Evolutionary conservation across 2,797 vertebrate genomes (phyloP), one percentile per base, ranked within the genome.

Genomic region (Petrocephalus schoutedeni): DNA sequence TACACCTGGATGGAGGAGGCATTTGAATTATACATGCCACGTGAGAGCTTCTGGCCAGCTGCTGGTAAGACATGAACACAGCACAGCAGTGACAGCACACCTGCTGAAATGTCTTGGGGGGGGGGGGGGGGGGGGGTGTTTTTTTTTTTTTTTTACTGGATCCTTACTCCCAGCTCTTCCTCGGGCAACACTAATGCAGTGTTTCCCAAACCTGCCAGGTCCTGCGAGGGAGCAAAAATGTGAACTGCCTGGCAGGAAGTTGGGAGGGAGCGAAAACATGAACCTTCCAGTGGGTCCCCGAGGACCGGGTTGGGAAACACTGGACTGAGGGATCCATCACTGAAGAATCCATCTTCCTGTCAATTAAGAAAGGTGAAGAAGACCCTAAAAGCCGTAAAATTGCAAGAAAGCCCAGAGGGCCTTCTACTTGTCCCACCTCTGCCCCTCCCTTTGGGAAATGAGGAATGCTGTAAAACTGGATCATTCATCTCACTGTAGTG

Each of bases 401-500:
- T 89, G 88, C 59, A 89, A 87, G 89, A 87, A 87, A 90, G 88
- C 90, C 89, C 89, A 32, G n/a, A 86, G 89, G 91, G 92, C 90
- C 90, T 92, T 90, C 85, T 93, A 89, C 91, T 90, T 84, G 90
- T 90, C 41, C 88, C 86, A 88, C 90, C 89, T 90, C 90, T 89
- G 90, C 91, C 91, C 90, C 91, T 87, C 89, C 91, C 88, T 23
- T 10, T 86, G 88, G 92, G 87, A 59, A 86, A 21, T n/a, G 83
- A 87, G 87, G 89, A 87, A 89, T 83, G 92, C 89, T 90, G 88
- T 93, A 93, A 95, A 87, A 92, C 89, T 88, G 89, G 86, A 90
- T 92, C 88, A 87, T 91, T 94, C 93, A 93, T 92, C 91, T 93
- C 93, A 90, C 92, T 91, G 89, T 93, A 93, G 94, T 94, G 91